Conservation (phyloP, 2,797 vertebrate genomes). For the Trichosurus vulpecula region DNA sequence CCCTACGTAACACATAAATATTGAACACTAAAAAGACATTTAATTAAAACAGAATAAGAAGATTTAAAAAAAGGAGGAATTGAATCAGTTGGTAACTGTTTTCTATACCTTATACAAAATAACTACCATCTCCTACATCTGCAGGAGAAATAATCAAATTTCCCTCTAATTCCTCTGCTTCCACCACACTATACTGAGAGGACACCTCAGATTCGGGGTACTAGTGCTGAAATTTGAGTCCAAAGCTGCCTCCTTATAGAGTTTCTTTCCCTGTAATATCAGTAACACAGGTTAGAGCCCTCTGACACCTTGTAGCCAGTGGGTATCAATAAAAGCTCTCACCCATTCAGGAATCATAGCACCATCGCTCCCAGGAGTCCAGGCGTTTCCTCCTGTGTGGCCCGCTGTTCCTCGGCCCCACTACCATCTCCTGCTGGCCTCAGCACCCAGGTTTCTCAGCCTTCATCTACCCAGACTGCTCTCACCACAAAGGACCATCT, state of each 20-base stretch:
- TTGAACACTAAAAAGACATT: background rate
- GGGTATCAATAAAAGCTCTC: background rate
- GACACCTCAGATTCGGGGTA: background rate
- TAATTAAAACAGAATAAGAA: background rate
- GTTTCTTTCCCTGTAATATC: background rate
- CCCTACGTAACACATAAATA: background rate
- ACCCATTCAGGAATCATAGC: background rate
- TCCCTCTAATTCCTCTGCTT: background rate
- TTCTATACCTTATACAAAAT: background rate
- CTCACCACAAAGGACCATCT: background rate
- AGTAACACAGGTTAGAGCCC: background rate
- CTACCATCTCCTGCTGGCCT: background rate
- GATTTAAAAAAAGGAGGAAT: background rate
- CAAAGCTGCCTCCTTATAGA: background rate
- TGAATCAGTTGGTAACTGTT: background rate
- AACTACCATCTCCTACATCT: background rate
- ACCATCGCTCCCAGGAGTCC: background rate
- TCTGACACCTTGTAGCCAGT: no score
- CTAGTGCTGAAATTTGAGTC: no score
- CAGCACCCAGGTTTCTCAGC: background rate
- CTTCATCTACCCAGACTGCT: background rate
- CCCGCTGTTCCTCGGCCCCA: background rate
- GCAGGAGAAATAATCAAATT: background rate
- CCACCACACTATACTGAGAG: background rate
- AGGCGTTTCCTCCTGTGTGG: background rate